Percentiles rank a stretch among this genome's conserved stretches.
These are phyloP conservation scores for Fabriciana adippe DNA, from an alignment of 2,888 invertebrate genomes.

Conservation along the genomic window DNA sequence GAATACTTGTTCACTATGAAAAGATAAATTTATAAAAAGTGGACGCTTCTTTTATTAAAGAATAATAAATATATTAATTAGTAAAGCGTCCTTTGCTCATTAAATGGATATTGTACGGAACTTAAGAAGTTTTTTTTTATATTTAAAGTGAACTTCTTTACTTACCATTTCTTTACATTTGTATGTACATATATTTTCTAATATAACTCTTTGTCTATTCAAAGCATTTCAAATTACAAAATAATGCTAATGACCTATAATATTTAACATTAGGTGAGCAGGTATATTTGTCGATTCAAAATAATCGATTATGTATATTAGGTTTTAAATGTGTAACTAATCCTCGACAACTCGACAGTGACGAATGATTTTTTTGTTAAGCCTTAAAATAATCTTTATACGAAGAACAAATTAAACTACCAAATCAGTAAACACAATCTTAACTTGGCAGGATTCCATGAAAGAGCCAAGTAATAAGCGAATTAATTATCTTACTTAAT, in stretches of 20 bases:
- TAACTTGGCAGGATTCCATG: neutral
- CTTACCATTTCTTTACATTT: slow-evolving; percentile 2
- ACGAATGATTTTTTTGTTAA: slow-evolving; percentile 7
- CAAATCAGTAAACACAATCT: neutral
- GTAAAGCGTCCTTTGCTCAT: slow-evolving; percentile 7
- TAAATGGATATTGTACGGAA: neutral
- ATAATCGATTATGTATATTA: slow-evolving; percentile 20
- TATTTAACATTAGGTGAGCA: neutral
- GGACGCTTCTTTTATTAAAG: neutral
- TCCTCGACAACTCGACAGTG: slow-evolving; percentile 11
- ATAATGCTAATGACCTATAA: slow-evolving; percentile 6
- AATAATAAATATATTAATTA: neutral
- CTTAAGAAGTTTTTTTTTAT: neutral
- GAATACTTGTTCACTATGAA: slow-evolving; percentile 20
- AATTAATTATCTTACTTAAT: neutral
- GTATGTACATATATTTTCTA: slow-evolving; percentile 7
- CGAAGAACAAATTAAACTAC: neutral
- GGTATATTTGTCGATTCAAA: slow-evolving; percentile 3
- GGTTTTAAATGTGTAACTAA: slow-evolving; percentile 1
- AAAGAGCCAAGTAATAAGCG: neutral
- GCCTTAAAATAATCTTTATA: neutral
- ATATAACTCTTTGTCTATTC: slow-evolving; percentile 7
- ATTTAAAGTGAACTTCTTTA: neutral
- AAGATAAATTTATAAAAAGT: slow-evolving; percentile 19
- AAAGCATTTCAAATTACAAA: slow-evolving; percentile 7